Conservation (phyloP, 37 sponge, comb jelly and placozoan genomes). For the Cladorhizidae sp. region DNA sequence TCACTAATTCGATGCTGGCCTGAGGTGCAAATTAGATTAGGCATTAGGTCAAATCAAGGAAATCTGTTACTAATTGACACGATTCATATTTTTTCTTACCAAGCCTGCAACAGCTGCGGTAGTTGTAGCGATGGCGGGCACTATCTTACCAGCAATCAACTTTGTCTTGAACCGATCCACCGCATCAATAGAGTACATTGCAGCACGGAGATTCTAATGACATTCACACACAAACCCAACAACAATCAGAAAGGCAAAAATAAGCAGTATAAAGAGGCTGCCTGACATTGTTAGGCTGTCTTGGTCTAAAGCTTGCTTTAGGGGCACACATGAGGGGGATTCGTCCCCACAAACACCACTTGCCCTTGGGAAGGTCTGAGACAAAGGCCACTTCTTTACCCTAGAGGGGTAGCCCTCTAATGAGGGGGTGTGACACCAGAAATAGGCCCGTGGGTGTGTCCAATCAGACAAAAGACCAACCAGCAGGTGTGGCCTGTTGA, state of each 20-base stretch:
- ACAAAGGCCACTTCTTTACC: constrained; percentile 60
- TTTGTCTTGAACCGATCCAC: constrained; percentile 93
- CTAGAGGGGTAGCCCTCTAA: constrained; percentile 80
- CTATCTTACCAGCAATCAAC: constrained; percentile 96
- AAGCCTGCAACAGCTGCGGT: constrained; percentile 97
- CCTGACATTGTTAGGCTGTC: not conserved
- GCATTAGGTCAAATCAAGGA: not conserved
- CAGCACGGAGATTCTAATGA: constrained; percentile 83
- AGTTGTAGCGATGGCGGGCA: constrained; percentile 99
- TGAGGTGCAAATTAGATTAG: not conserved
- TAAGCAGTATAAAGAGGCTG: not conserved
- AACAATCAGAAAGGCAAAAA: not conserved
- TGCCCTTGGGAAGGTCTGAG: constrained; percentile 96
- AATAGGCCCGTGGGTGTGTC: constrained; percentile 66
- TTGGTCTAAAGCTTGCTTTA: constrained; percentile 57
- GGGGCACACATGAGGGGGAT: constrained; percentile 49
- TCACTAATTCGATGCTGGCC: constrained; percentile 92
- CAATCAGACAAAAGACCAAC: constrained; percentile 56
- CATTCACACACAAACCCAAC: not conserved
- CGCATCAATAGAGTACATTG: constrained; percentile 86
- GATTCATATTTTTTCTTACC: constrained; percentile 41
- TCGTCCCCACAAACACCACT: constrained; percentile 9
- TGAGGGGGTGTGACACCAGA: constrained; percentile 83
- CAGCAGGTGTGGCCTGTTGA: not conserved
- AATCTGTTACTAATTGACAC: not conserved